Conservation (phyloP, 1,140 invertebrate species). For the Druon quercuslanigerum region DNA sequence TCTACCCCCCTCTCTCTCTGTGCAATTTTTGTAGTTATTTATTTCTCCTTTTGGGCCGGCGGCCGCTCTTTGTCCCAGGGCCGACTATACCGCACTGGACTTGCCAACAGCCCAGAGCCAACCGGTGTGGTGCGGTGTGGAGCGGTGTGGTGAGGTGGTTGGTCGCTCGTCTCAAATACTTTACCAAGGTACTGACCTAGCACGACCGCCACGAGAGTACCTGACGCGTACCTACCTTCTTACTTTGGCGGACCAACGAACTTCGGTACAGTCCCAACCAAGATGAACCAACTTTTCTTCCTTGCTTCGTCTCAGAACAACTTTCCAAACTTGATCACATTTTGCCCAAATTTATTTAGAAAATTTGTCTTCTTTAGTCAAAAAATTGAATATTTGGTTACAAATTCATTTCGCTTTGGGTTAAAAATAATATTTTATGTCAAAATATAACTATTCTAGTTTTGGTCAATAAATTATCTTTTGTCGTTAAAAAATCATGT, state of each 20-base stretch:
- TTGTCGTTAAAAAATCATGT: too few species aligned
- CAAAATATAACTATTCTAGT: too few species aligned
- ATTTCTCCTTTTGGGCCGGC: constrained; percentile 70
- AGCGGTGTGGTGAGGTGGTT: constrained; percentile 34
- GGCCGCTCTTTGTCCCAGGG: constrained; percentile 70
- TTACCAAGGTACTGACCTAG: constrained; percentile 65
- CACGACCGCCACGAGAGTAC: constrained; percentile 56
- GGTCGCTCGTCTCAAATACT: constrained; percentile 59
- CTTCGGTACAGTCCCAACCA: constrained; percentile 65
- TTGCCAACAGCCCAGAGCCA: neutral
- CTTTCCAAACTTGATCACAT: too few species aligned
- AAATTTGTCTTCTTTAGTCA: too few species aligned
- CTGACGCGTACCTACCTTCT: constrained; percentile 57
- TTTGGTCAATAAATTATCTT: too few species aligned
- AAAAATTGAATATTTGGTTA: too few species aligned
- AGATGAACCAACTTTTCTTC: constrained; percentile 31
- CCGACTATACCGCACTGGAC: constrained; percentile 44
- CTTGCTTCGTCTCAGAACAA: too few species aligned
- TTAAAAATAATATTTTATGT: too few species aligned
- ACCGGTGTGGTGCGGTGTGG: neutral
- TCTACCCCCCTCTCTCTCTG: too few species aligned
- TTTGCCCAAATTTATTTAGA: too few species aligned
- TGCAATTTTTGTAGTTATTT: constrained; percentile 53
- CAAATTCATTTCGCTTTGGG: too few species aligned
- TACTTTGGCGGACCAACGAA: constrained; percentile 66